Evolutionary conservation across 1,140 invertebrate species (phyloP).

Genomic region (Vanessa atalanta): DNA sequence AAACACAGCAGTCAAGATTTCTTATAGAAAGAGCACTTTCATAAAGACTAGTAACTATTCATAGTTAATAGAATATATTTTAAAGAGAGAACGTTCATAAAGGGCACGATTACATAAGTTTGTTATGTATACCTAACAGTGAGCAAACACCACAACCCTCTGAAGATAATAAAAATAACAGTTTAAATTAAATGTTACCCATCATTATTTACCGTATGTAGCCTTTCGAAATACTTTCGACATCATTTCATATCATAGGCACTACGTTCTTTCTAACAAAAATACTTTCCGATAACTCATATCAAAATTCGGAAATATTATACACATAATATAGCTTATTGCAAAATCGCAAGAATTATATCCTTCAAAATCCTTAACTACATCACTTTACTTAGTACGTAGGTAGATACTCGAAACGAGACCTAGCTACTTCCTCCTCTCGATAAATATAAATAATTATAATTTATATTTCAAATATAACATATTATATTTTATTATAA

Average conservation of each 20-base stretch:
- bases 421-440: not conserved
- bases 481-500: slow-evolving; percentile 23
- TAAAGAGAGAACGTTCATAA: slow-evolving; percentile 25
- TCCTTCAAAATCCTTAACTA: slow-evolving; percentile 29
- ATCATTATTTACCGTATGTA: not conserved
- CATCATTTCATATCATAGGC: slow-evolving; percentile 10
- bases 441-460: slow-evolving; percentile 19
- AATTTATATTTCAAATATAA: slow-evolving; percentile 34
- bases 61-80: slow-evolving; percentile 25
- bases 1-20: slow-evolving; percentile 55
- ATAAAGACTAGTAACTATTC: slow-evolving; percentile 17
- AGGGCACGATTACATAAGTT: slow-evolving; percentile 3
- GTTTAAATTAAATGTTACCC: not conserved
- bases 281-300: not conserved
- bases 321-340: slow-evolving; percentile 20
- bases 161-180: slow-evolving; percentile 32
- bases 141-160: slow-evolving; percentile 69
- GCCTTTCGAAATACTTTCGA: slow-evolving; percentile 12
- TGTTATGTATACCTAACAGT: slow-evolving; percentile 42
- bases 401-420: not conserved
- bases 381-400: slow-evolving; percentile 15
- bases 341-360: slow-evolving; percentile 20
- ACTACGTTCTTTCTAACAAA: not conserved
- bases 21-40: slow-evolving; percentile 43
- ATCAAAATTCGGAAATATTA: not conserved